Base-by-base conservation (phyloP, 1,140 invertebrate species). In the Microplitis mediator region DNA sequence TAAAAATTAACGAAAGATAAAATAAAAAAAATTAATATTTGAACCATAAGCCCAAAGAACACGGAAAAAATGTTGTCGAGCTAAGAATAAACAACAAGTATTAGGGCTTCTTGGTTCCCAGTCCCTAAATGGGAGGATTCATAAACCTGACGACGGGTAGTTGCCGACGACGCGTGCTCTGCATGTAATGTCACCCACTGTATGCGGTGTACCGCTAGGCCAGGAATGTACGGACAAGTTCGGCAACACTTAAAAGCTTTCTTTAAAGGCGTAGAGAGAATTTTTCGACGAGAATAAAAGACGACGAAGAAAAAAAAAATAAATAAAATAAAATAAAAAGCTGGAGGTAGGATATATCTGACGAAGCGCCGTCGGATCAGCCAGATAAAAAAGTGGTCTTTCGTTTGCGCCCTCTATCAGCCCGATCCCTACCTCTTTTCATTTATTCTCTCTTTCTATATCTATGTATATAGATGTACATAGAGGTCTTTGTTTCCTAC, bases 281-380 rank as follows among this genome's bases (percentile, higher is more conserved):
- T 68, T 54, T 31, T 9, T 32, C 16, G 36, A 50, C 13, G 66
- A 23, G 45, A 52, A 5, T 34, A 34, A 16, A 31, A 61, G 31
- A 64, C 4, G 51, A 51, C 13, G 52, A 34, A 62, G 14, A 60
- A 63, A 64, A 62, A 62, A 39, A 65, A 58, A 54, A 60, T 14
- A 70, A 35, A 62, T 5, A 11, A 51, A 69, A 39, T 54, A 45
- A 45, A 51, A 64, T 35, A 54, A 58, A 61, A 73, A 73, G 34
- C 45, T 56, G 51, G 51, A 65, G 70, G 56, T 67, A 68, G 56
- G 65, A 75, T 70, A 62, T 72, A 74, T 62, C 65, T 61, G 31
- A 50, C 35, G 54, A 62, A 69, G 69, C 67, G 68, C 23, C 70
- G 61, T 74, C 61, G 77, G 77, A 82, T 79, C 79, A 81, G 77